A percentile compares a stretch with the other conserved stretches of the same genome.
These are phyloP conservation scores for Embiotoca jacksoni DNA, from an alignment of 2,113 vertebrate species.

Conservation along the genomic window DNA sequence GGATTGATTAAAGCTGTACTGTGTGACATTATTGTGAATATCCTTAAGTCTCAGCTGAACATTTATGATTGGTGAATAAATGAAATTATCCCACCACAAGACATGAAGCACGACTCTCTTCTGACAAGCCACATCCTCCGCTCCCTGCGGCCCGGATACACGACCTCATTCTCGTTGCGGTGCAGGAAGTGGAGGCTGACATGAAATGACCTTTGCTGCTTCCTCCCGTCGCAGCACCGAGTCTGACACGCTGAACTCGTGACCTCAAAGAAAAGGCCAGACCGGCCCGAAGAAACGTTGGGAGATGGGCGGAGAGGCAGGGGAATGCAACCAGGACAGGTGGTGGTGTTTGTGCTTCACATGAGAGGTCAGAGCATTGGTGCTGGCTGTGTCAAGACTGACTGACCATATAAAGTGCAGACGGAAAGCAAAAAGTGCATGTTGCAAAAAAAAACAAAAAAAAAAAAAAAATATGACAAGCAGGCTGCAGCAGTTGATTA, in stretches of 20 bases:
- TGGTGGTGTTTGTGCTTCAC: slow-evolving; percentile 50
- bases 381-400: background rate
- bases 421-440: background rate
- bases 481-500: background rate
- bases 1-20: too few species aligned
- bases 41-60: too few species aligned
- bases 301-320: slow-evolving; percentile 15
- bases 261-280: slow-evolving; percentile 24
- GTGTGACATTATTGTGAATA: too few species aligned
- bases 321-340: slow-evolving; percentile 16
- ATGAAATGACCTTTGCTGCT: slow-evolving; percentile 5
- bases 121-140: background rate
- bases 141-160: background rate
- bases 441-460: background rate
- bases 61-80: too few species aligned
- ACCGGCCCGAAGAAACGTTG: slow-evolving; percentile 28
- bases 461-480: background rate
- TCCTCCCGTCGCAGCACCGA: background rate
- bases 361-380: slow-evolving; percentile 15
- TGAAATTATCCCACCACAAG: too few species aligned
- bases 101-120: background rate
- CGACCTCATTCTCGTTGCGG: background rate
- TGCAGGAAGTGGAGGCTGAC: slow-evolving; percentile 2
- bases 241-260: slow-evolving; percentile 44
- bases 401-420: background rate